phyloP scores from a whole-genome alignment of 2,113 vertebrate genomes.

The Sarotherodon lohbergeri region DNA sequence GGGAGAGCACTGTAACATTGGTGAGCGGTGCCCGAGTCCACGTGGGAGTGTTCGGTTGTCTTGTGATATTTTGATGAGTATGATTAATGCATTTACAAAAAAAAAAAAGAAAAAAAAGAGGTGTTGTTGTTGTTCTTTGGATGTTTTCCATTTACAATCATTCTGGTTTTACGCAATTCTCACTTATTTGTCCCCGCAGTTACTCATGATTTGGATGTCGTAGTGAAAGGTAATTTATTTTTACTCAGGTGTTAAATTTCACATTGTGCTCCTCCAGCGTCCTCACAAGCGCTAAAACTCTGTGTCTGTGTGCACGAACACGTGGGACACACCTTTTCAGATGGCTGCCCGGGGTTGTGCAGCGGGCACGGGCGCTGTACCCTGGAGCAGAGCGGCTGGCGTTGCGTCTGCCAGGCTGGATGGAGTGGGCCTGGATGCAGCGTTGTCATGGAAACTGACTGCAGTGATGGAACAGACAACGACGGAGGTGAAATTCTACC shows the following conservation, averaged over 20 bases:
- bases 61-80: conserved; percentile 19
- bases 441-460: conserved; percentile 97
- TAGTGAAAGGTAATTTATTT: conserved; percentile 71
- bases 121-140: not conserved
- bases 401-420: conserved; percentile 94
- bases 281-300: not conserved
- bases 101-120: not conserved
- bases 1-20: conserved; percentile 95
- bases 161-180: not conserved
- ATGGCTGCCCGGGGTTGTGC: conserved; percentile 94
- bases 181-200: conserved; percentile 18
- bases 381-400: conserved; percentile 97
- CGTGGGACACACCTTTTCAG: conserved; percentile 60
- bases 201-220: conserved; percentile 74
- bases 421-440: conserved; percentile 95
- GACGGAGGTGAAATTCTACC: conserved; percentile 86
- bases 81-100: not conserved
- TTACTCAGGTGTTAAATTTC: not conserved
- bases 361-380: conserved; percentile 96
- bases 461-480: conserved; percentile 92
- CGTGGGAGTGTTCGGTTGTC: conserved; percentile 19
- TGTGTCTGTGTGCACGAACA: not conserved
- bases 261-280: not conserved
- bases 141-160: not conserved
- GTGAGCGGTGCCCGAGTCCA: conserved; percentile 69